Conservation (phyloP, 30 jellyfish, hydroid and myxozoan genomes). For the Cassiopea andromeda region DNA sequence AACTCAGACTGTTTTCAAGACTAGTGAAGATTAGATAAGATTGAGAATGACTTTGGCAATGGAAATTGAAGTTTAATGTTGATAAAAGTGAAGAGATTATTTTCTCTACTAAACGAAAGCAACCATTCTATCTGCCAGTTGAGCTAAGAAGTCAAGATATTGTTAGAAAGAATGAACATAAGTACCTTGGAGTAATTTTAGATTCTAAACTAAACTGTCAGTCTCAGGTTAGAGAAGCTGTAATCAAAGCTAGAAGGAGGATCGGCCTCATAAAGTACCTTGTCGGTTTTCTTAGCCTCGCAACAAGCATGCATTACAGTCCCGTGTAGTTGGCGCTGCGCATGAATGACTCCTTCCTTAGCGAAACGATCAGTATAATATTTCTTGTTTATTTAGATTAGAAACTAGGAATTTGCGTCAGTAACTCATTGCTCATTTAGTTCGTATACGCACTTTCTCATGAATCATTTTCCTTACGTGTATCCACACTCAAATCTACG, state of each 20-base stretch:
- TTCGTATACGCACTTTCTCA: too few relatives aligned
- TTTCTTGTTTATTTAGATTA: too few relatives aligned
- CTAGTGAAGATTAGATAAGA: conserved; percentile 14
- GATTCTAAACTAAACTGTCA: conserved; percentile 21
- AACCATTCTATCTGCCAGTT: conserved; percentile 23
- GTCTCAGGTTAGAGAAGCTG: conserved; percentile 31
- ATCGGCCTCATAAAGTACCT: conserved; percentile 29
- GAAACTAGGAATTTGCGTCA: too few relatives aligned
- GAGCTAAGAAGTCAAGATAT: conserved; percentile 23
- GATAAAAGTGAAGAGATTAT: conserved; percentile 1
- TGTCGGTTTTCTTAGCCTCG: too few relatives aligned
- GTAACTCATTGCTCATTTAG: too few relatives aligned
- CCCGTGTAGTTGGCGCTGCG: too few relatives aligned
- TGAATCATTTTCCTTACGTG: too few relatives aligned
- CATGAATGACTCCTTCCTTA: too few relatives aligned
- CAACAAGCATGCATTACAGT: too few relatives aligned
- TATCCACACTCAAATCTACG: too few relatives aligned
- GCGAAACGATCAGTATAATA: too few relatives aligned
- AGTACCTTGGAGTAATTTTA: conserved; percentile 30
- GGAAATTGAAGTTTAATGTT: not conserved
- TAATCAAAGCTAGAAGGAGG: conserved; percentile 38
- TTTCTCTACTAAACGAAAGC: conserved; percentile 1
- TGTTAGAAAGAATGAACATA: conserved; percentile 22
- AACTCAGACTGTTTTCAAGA: conserved; percentile 16
- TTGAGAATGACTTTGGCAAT: not conserved